phyloP scores from a whole-genome alignment of 92 coral and sea anemone genomes.

The Plumapathes pennacea region DNA sequence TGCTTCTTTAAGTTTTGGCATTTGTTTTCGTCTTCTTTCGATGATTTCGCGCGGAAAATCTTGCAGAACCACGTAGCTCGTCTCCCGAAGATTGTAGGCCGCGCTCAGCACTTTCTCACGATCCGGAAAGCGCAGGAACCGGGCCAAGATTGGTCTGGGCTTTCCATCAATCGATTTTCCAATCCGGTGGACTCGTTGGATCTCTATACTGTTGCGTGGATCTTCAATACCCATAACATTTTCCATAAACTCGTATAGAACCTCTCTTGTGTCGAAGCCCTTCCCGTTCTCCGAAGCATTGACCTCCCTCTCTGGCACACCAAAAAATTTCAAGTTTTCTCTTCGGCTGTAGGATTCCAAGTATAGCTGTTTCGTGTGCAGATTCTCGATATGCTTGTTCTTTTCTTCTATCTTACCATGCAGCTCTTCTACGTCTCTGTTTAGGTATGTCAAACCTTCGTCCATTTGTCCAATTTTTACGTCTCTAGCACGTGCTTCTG shows the following conservation, averaged over 20 bases:
- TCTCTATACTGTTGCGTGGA: not conserved
- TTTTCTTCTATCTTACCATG: too few species aligned
- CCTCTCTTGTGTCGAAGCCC: not conserved
- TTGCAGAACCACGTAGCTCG: not conserved
- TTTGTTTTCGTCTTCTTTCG: constrained; percentile 13
- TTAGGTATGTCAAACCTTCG: too few species aligned
- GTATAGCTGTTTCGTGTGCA: too few species aligned
- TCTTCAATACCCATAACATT: constrained; percentile 1
- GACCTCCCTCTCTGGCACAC: too few species aligned
- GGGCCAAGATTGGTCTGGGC: constrained; percentile 3
- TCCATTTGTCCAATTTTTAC: too few species aligned
- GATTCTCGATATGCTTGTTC: too few species aligned
- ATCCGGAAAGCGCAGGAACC: constrained; percentile 6
- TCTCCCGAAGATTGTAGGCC: constrained; percentile 1
- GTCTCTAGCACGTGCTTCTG: too few species aligned
- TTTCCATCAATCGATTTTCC: constrained; percentile 3
- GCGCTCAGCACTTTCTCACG: constrained; percentile 8
- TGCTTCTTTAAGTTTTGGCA: constrained; percentile 2
- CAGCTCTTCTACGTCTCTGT: too few species aligned
- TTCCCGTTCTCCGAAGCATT: too few species aligned
- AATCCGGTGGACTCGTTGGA: constrained; percentile 9
- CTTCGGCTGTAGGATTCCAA: too few species aligned
- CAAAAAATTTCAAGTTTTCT: too few species aligned
- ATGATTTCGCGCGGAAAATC: constrained; percentile 11
- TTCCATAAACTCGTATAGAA: constrained; percentile 5